Evolutionary conservation across 2,797 vertebrate species (phyloP), one percentile per base, ranked within the genome.

Genomic region (Oreonectes daqikongensis): DNA sequence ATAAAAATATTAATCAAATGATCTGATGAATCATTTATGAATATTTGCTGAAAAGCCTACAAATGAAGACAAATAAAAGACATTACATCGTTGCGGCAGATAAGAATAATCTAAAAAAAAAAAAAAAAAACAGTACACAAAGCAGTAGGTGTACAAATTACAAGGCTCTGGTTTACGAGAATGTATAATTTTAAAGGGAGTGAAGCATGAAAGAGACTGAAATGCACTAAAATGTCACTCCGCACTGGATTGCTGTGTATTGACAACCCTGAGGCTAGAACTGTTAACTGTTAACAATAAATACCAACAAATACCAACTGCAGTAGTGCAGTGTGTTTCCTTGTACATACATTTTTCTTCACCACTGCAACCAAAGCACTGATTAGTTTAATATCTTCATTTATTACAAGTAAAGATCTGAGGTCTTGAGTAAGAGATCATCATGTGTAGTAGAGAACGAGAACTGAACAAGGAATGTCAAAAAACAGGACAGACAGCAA

Each of bases 381-480:
- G 48, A 40, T 42, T 22, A 42, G 32, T 42, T 74, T 18, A 20
- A 52, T 14, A 26, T n/a, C n/a, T n/a, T n/a, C 17, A 60, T 63
- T 35, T 26, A 18, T 32, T 44, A 53, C 42, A 75, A 76, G 63
- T 66, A 64, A 48, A 83, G 74, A 81, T 67, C 75, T 59, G 73
- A 82, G 77, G 79, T 75, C 84, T 63, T 77, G 59, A 78, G 81
- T 84, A 78, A 82, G 61, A 88, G 85, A 81, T 80, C 84, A 80
- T 81, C 79, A 71, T 70, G 89, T 89, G 90, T 91, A 88, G 90
- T 82, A 77, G 72, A 66, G 59, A 52, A 15, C 50, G 26, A 48
- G 44, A 24, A 52, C 35, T 32, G 14, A 26, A 26, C 59, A 50
- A 70, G 61, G 35, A 44, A 69, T 69, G 24, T 20, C 4, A 48